Percentiles rank a stretch among this genome's conserved stretches.
These are phyloP conservation scores for Smittia aterrima DNA, from an alignment of 2,888 invertebrate genomes.

Conservation along the genomic window DNA sequence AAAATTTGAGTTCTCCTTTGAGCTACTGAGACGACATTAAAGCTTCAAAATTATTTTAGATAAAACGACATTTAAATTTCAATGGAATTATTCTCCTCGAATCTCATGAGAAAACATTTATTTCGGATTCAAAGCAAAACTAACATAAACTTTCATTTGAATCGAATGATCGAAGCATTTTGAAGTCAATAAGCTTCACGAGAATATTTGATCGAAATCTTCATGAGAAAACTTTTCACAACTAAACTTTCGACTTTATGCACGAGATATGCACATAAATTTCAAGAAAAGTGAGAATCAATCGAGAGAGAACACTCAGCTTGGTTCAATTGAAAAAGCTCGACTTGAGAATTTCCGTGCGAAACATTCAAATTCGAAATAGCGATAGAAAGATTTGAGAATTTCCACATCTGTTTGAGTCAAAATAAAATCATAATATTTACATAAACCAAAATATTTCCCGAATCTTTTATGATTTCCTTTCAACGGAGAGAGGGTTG, in stretches of 20 bases:
- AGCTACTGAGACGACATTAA: too few relatives aligned
- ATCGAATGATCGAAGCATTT: background rate
- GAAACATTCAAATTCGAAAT: background rate
- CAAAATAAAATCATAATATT: constrained; percentile 36
- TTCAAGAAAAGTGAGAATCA: too few relatives aligned
- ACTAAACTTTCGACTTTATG: too few relatives aligned
- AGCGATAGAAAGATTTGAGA: constrained; percentile 2
- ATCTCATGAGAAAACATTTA: too few relatives aligned
- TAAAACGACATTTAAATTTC: too few relatives aligned
- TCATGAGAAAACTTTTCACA: background rate
- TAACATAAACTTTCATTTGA: background rate
- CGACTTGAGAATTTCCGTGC: background rate
- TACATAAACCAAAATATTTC: constrained; percentile 37
- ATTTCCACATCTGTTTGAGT: constrained; percentile 18
- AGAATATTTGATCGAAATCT: background rate
- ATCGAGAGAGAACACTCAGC: too few relatives aligned
- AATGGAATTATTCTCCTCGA: too few relatives aligned
- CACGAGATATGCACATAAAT: too few relatives aligned
- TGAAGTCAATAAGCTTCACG: background rate
- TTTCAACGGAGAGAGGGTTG: background rate
- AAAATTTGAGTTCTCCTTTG: too few relatives aligned
- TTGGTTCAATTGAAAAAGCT: background rate
- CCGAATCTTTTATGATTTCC: constrained; percentile 33
- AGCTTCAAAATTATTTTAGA: too few relatives aligned
- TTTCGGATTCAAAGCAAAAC: too few relatives aligned